Evolutionary conservation across 92 coral and sea anemone genomes (phyloP), one percentile per base, ranked within the genome.

Genomic region (Palythoa heliodiscus): DNA sequence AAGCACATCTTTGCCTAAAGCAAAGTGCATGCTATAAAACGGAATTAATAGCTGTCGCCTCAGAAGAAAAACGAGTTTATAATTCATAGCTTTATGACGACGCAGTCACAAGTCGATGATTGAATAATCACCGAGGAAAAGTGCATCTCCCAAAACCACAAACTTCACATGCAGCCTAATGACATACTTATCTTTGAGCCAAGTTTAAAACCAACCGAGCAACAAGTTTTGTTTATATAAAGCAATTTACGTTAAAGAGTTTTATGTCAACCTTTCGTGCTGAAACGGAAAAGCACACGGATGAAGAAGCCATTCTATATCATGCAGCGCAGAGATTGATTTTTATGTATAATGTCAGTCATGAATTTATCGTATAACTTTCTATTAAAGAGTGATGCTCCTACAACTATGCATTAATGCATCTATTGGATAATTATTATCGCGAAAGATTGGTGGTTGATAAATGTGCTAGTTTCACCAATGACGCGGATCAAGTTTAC

Each of bases 381-480:
- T 47, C 25, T 13, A 63, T 64, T 47, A 22, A 48, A 53, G 25
- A 66, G 43, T 38, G 19, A 80, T 64, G 74, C 43, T 60, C 11
- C 70, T 80, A 80, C 17, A 61, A 64, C 38, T 40, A 13, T 43
- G 55, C 40, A 20, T 23, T 40, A 19, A 12, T 43, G 24, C 70
- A 40, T 24, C 73, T 70, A 80, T 80, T 80, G 73, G 84, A 20
- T 66, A 25, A 16, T 80, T 57, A 52, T 14, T 80, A 20, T 66
- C 61, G 53, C 53, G 58, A 48, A 23, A 66, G 84, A 80, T 80
- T 68, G 63, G 74, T 53, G 73, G 74, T 48, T 64, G 84, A 80
- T 80, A 80, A 80, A 80, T 80, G 84, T 23, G 47, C 58, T n/a
- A 8, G 24, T 50, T 48, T 64, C 74, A n/a, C 75, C 84, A 66